Evolutionary conservation across 2,888 invertebrate genomes (phyloP), one percentile per base, ranked within the genome.

Genomic region (Lagria hirta): DNA sequence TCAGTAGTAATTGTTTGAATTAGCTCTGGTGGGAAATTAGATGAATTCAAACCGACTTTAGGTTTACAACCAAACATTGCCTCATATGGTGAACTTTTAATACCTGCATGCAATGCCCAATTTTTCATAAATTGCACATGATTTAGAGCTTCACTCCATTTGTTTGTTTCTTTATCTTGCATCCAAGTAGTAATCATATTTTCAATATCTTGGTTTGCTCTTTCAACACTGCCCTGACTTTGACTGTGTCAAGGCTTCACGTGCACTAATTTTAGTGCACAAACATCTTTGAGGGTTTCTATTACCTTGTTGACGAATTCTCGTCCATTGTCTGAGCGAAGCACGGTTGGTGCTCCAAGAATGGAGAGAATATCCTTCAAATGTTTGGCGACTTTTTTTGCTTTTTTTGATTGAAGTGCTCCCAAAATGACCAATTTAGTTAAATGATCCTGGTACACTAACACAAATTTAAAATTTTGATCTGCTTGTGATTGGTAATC

Each of bases 91-190:
- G 34, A 30, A 29, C 30, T 17, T n/a, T 59, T 62, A 28, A 71
- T 71, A 23, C 63, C 69, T 26, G 51, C 14, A 49, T 70, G 67
- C 50, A 55, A 49, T 11, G 64, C 62, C 52, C 55, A 51, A 47
- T 72, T 73, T 60, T 73, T 72, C 65, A 62, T 65, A 36, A 68
- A 56, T 49, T 71, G 70, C 12, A 71, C 54, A 52, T 69, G 71
- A 20, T 52, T 34, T 40, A 70, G 49, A 8, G 69, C 71, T 52
- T 69, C 60, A 7, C 62, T 62, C 71, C 70, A 72, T 45, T 66
- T 62, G 24, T 27, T 57, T 2, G 55, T 60, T 3, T 62, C 52
- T 27, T 69, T 65, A 22, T 57, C 55, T 20, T 54, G 45, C 61
- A 72, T 48, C 71, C 70, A 73, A 1, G 65, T 12, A 35, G 28